These are phyloP conservation scores for Leptinotarsa defecta DNA, from an alignment of 1,140 invertebrate species.

Conservation along the genomic window DNA sequence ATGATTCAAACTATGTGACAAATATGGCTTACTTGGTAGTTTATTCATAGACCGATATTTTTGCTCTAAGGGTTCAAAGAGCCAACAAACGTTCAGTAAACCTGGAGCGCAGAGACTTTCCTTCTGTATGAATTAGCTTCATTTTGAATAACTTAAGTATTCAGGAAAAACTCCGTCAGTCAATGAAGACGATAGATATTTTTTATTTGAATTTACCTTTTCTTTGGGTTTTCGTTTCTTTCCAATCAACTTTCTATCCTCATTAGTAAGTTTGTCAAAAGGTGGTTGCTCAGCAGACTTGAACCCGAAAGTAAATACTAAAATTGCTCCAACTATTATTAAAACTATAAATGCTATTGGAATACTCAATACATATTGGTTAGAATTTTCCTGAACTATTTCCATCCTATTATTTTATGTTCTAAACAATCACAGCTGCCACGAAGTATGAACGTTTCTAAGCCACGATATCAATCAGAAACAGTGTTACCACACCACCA, in stretches of 20 bases:
- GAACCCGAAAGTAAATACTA: conserved; percentile 75
- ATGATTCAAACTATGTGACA: too few relatives aligned
- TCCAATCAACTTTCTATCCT: conserved; percentile 66
- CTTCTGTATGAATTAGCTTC: too few relatives aligned
- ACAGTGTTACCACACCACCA: too few relatives aligned
- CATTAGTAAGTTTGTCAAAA: conserved; percentile 68
- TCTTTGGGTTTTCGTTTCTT: conserved; percentile 74
- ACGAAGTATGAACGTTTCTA: background rate
- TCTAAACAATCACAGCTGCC: conserved; percentile 33
- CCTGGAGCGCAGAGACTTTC: too few relatives aligned
- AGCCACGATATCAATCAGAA: too few relatives aligned
- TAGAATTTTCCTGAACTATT: conserved; percentile 61
- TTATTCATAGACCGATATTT: too few relatives aligned
- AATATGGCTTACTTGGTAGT: too few relatives aligned
- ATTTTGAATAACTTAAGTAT: too few relatives aligned
- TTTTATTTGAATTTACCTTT: conserved; percentile 62
- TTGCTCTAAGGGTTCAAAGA: too few relatives aligned
- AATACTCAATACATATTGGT: conserved; percentile 63
- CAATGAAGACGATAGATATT: too few relatives aligned
- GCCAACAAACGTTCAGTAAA: too few relatives aligned
- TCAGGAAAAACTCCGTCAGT: too few relatives aligned
- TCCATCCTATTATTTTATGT: conserved; percentile 56
- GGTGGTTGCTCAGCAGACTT: conserved; percentile 73
- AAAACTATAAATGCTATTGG: conserved; percentile 57
- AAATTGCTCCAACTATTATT: conserved; percentile 66